These are phyloP conservation scores for Monoplex corrugatus DNA, from an alignment of 2,888 invertebrate species.

Conservation along the genomic window DNA sequence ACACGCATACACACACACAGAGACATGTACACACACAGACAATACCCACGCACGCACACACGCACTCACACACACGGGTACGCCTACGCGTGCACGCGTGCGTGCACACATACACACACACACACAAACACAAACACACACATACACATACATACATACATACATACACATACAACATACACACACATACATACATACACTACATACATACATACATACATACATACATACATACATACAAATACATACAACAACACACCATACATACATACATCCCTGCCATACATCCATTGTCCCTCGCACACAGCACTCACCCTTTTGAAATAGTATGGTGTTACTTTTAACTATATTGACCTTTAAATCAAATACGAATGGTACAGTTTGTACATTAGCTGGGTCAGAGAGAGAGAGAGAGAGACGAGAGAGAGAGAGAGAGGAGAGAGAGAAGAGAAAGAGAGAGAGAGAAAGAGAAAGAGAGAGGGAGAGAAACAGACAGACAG, in stretches of 20 bases:
- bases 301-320: too few relatives aligned
- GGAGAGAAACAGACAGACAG: background rate
- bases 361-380: background rate
- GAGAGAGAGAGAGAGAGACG: background rate
- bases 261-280: background rate
- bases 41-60: constrained; percentile 6
- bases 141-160: background rate
- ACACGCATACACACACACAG: background rate
- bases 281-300: too few relatives aligned
- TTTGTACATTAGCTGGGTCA: too few relatives aligned
- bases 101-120: background rate
- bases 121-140: background rate
- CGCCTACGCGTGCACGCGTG: background rate
- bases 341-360: background rate
- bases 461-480: background rate
- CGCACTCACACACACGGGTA: constrained; percentile 1
- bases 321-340: background rate
- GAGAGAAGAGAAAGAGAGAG: background rate
- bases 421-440: background rate
- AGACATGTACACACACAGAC: constrained; percentile 1
- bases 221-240: background rate
- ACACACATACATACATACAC: too few relatives aligned
- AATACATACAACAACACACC: background rate
- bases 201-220: constrained; percentile 1
- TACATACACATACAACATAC: background rate